Evolutionary conservation across 2,888 invertebrate species (phyloP), one percentile per base, ranked within the genome.

Genomic region (Eucriotettix oculatus): DNA sequence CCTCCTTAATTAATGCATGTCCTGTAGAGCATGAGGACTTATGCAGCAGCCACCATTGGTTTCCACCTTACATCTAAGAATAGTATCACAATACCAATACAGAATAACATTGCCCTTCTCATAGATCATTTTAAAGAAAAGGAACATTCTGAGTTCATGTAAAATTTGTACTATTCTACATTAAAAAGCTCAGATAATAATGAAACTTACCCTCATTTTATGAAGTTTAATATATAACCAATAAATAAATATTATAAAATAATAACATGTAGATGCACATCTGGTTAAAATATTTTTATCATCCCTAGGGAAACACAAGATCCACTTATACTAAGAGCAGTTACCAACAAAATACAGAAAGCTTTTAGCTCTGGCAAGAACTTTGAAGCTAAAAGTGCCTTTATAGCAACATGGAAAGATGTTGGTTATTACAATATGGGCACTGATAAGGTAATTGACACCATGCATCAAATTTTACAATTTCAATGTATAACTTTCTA

Each of bases 391-490:
- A 79, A 75, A 0, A 83, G 85, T 66, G 78, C 94, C 9, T 87
- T 97, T 69, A 81, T 98, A 57, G 88, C 84, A 16, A 97, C 96
- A 0, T 98, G 97, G 97, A 76, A 85, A 44, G 85, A 85, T 59
- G 95, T 96, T 1, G 91, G 92, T 0, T 87, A 87, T 70, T 86
- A 81, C 68, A 79, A 79, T 55, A 75, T 78, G 61, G 80, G 80
- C 57, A 76, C 74, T 58, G 85, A 90, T 69, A 86, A 84, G 72
- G 81, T 79, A 66, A 44, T 10, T 12, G 42, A 11, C 44, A 44
- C n/a, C n/a, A n/a, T n/a, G n/a, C n/a, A n/a, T n/a, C n/a, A n/a
- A 29, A 29, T 29, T 29, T 29, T 29, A 29, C 29, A 29, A 29
- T 29, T 29, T 29, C 29, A 29, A 7, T 29, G 29, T 29, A 29